Evolutionary conservation across 2,113 vertebrate species (phyloP), one percentile per base, ranked within the genome.

Genomic region (Corythornis vintsioides): DNA sequence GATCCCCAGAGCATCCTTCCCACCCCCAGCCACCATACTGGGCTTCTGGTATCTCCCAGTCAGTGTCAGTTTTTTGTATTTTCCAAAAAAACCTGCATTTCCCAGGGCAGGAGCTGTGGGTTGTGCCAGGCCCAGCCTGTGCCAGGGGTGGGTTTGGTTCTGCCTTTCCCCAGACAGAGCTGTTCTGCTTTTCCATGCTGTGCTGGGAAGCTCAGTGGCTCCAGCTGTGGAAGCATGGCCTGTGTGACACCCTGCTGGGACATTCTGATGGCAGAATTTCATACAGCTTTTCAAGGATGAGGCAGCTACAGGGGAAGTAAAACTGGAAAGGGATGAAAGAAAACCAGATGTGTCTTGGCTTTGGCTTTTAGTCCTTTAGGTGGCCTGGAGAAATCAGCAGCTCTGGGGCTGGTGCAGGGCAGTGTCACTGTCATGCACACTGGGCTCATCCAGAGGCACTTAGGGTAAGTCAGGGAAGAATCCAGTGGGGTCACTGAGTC

Each of bases 111-210:
- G 13, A 56, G 17, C 13, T 3, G 43, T 6, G 52, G 28, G 70
- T 38, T 38, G 50, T 57, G 47, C 55, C 0, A 0, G 5, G 59
- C 25, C 29, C 31, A n/a, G 29, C 10, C 0, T 52, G 40, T 21
- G 26, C 25, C 52, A 9, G 31, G 29, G 7, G 4, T 26, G 13
- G 6, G 2, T 52, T 24, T 21, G 64, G 18, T 31, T 42, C 73
- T 82, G 70, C 53, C 66, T 52, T n/a, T 59, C 48, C 69, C 57
- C 31, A 6, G 0, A 0, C 5, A 19, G 43, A 13, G 18, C 2
- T 3, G 0, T 2, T 2, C 0, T 4, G 57, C 40, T 4, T 10
- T 69, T 55, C 0, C 6, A 43, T 18, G 8, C 1, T 0, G 21
- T 1, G 0, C 40, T 84, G 29, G 83, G 60, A 9, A 13, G 16